Base-by-base conservation (phyloP, 2,888 invertebrate species). In the Synergus japonicus region DNA sequence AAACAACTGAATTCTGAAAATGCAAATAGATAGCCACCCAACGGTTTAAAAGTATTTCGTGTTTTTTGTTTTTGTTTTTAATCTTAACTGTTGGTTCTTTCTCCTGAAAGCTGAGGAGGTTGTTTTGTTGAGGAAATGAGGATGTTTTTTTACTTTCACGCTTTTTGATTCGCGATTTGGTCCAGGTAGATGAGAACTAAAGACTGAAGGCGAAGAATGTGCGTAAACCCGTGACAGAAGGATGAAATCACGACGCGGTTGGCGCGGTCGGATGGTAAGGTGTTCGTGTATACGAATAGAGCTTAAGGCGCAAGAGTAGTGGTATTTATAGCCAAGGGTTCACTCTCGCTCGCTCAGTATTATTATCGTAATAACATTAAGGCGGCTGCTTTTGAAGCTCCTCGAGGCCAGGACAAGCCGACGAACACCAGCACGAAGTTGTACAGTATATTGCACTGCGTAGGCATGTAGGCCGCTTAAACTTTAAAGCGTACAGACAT, bases 281-380 rank as follows among this genome's bases (percentile, higher is more conserved):
- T 66, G 41, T 66, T 43, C 66, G 66, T n/a, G 41, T 41, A 43
- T 66, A 66, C 9, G 66, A 2, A 66, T 43, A 43, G 18, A 12
- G 29, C 37, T 64, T 29, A 78, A 83, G 78, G 82, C 78, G 83
- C 81, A 82, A 85, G 83, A 85, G 85, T 73, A 54, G 73, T 86
- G 87, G 87, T 88, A 88, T 88, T 88, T 88, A 88, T 88, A 88
- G 87, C 86, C 85, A 85, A 83, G 86, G 86, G 85, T 83, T 85
- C 84, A 85, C 86, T 87, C 86, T 87, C 85, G 86, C 87, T 87
- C 86, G 87, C 87, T 87, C 87, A 86, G 87, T 89, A 89, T 90
- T 90, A 90, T 90, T 90, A 90, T 89, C 90, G 90, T 88, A 90
- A 89, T 90, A 89, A 89, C 87, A 88, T 90, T 90, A 89, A 88